Evolutionary conservation across 2,797 vertebrate genomes (phyloP).

Genomic region (Gila robusta): DNA sequence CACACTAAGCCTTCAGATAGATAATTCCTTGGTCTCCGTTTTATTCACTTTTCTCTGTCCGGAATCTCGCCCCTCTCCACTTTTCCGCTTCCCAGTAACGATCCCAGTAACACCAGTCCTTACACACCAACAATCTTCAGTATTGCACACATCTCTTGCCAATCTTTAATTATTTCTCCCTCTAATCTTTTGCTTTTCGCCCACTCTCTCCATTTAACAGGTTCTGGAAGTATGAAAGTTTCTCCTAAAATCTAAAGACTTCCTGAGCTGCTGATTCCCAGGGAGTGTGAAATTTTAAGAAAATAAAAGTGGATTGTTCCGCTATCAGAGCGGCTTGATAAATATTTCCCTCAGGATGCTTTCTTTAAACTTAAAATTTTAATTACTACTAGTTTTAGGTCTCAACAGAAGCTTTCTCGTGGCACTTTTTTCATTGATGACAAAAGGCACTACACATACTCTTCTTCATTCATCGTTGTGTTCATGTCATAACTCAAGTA

Average conservation of each 20-base stretch:
- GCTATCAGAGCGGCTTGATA: slow-evolving; percentile 16
- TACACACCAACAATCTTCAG: slow-evolving; percentile 42
- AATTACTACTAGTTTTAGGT: slow-evolving; percentile 7
- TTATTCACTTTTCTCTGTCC: slow-evolving; percentile 39
- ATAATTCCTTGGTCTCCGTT: slow-evolving; percentile 45
- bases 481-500: background rate
- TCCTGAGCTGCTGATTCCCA: background rate
- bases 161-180: slow-evolving; percentile 43
- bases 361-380: background rate
- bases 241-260: slow-evolving; percentile 39
- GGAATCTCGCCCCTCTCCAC: background rate
- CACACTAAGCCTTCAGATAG: slow-evolving; percentile 56
- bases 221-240: slow-evolving; percentile 38
- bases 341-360: slow-evolving; percentile 9
- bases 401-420: background rate
- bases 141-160: slow-evolving; percentile 52
- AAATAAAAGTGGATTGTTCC: slow-evolving; percentile 5
- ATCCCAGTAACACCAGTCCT: slow-evolving; percentile 52
- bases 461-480: background rate
- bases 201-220: slow-evolving; percentile 13
- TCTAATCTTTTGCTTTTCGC: slow-evolving; percentile 41
- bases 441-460: background rate
- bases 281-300: slow-evolving; percentile 17
- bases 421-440: no score
- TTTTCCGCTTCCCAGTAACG: slow-evolving; percentile 32